Conservation (phyloP, 30 jellyfish, hydroid and myxozoan species). For the Chrysaora quinquecirrha region DNA sequence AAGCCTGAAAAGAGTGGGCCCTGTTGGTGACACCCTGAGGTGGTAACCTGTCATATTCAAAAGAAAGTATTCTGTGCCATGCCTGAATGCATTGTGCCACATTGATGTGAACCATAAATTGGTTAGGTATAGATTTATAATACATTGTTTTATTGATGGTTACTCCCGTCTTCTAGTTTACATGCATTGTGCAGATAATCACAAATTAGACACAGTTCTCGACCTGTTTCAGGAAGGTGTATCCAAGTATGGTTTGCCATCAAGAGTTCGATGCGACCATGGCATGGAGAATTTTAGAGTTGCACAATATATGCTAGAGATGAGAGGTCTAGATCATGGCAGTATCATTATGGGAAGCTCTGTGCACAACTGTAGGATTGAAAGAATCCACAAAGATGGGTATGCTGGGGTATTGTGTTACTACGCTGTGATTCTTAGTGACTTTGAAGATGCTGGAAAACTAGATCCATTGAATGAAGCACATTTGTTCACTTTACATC, state of each 20-base stretch:
- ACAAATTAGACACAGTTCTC: slow-evolving; percentile 16
- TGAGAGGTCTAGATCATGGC: slow-evolving; percentile 9
- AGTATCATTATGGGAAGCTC: slow-evolving; percentile 25
- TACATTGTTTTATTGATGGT: slow-evolving; percentile 19
- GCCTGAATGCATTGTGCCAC: slow-evolving; percentile 8
- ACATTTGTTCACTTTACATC: slow-evolving; percentile 1
- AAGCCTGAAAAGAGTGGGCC: not conserved
- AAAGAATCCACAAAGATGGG: slow-evolving; percentile 12
- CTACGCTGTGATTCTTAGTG: not conserved
- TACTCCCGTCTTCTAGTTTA: not conserved
- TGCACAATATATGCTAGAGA: slow-evolving; percentile 5
- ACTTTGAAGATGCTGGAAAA: slow-evolving; percentile 4
- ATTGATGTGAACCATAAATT: slow-evolving; percentile 11
- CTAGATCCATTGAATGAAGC: slow-evolving; percentile 13
- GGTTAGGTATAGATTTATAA: slow-evolving; percentile 9
- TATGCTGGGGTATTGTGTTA: slow-evolving; percentile 13
- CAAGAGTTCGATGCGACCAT: slow-evolving; percentile 18
- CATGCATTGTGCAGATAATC: slow-evolving; percentile 2
- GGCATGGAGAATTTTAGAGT: slow-evolving; percentile 22
- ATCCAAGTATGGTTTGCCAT: slow-evolving; percentile 19
- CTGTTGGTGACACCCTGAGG: not conserved
- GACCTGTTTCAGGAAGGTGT: slow-evolving; percentile 15
- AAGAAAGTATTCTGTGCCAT: not conserved
- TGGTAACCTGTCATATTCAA: not conserved
- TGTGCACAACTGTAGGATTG: slow-evolving; percentile 5